Conservation (phyloP, 1,140 invertebrate species). For the Bemisia tabaci region DNA sequence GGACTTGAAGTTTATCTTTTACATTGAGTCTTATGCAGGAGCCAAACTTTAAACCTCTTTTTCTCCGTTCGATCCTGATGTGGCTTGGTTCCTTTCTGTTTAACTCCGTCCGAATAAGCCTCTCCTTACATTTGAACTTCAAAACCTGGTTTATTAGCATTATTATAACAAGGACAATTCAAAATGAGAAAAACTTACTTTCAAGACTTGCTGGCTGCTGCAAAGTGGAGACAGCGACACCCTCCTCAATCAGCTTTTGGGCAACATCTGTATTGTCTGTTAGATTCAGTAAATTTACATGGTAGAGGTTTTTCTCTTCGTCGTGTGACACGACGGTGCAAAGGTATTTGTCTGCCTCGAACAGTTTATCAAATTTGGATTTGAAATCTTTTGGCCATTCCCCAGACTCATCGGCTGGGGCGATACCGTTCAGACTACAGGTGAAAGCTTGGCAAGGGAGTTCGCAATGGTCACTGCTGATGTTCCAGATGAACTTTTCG, state of each 20-base stretch:
- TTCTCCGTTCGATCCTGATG: too few relatives aligned
- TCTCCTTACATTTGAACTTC: too few relatives aligned
- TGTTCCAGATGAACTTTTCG: slow-evolving; percentile 43
- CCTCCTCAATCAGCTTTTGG: slow-evolving; percentile 30
- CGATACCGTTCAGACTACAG: slow-evolving; percentile 44
- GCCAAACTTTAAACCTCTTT: too few relatives aligned
- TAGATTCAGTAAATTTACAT: slow-evolving; percentile 37
- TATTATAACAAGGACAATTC: too few relatives aligned
- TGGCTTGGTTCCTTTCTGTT: too few relatives aligned
- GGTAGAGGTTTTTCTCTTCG: slow-evolving; percentile 33
- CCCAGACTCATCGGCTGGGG: slow-evolving; percentile 33
- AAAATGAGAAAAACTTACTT: neutral
- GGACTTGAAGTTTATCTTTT: too few relatives aligned
- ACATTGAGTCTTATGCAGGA: too few relatives aligned
- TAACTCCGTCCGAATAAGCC: too few relatives aligned
- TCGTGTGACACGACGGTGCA: slow-evolving; percentile 34
- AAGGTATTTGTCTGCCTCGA: slow-evolving; percentile 40
- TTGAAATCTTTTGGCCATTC: slow-evolving; percentile 27
- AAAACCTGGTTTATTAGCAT: too few relatives aligned
- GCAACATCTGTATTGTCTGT: slow-evolving; percentile 27
- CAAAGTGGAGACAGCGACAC: slow-evolving; percentile 26
- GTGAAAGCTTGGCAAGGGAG: slow-evolving; percentile 51
- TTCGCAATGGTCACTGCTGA: slow-evolving; percentile 47
- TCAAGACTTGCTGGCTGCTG: neutral
- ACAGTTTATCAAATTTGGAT: slow-evolving; percentile 36